These are phyloP conservation scores for Cylas formicarius DNA, from an alignment of 1,140 invertebrate species.

Conservation along the genomic window DNA sequence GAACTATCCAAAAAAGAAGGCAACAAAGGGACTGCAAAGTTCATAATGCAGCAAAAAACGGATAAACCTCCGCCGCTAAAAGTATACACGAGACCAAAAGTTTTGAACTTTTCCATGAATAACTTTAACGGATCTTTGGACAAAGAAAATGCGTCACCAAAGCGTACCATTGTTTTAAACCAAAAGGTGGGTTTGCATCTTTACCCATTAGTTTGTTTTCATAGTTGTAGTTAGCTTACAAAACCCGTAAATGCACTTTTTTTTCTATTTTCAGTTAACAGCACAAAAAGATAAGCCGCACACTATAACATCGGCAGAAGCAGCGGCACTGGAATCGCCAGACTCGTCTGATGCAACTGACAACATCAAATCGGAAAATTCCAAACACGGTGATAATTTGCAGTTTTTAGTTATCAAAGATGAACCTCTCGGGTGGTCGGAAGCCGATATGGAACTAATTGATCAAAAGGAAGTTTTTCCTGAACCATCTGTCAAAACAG, in stretches of 20 bases:
- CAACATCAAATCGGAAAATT: slow-evolving; percentile 17
- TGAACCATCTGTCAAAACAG: slow-evolving; percentile 49
- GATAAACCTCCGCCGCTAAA: slow-evolving; percentile 7
- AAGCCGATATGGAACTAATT: slow-evolving; percentile 61
- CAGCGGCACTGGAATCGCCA: slow-evolving; percentile 14
- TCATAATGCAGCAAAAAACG: slow-evolving; percentile 1
- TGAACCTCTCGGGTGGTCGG: slow-evolving; percentile 48
- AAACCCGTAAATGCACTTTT: no score
- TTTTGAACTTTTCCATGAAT: slow-evolving; percentile 23
- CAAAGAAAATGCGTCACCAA: slow-evolving; percentile 12
- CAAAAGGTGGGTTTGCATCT: slow-evolving; percentile 19
- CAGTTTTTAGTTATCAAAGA: slow-evolving; percentile 48
- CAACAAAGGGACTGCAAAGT: slow-evolving; percentile 5
- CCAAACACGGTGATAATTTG: slow-evolving; percentile 36
- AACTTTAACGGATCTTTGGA: slow-evolving; percentile 17
- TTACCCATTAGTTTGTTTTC: no score
- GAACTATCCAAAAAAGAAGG: slow-evolving; percentile 10
- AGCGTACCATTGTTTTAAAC: slow-evolving; percentile 14
- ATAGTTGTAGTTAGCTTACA: no score
- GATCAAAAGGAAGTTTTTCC: slow-evolving; percentile 50
- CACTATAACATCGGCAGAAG: slow-evolving; percentile 19
- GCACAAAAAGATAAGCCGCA: slow-evolving; percentile 23
- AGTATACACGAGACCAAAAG: slow-evolving; percentile 17
- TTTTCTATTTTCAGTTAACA: slow-evolving; percentile 6
- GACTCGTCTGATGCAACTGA: slow-evolving; percentile 24